phyloP scores from a whole-genome alignment of 2,113 vertebrate genomes.

The Nasalis larvatus region DNA sequence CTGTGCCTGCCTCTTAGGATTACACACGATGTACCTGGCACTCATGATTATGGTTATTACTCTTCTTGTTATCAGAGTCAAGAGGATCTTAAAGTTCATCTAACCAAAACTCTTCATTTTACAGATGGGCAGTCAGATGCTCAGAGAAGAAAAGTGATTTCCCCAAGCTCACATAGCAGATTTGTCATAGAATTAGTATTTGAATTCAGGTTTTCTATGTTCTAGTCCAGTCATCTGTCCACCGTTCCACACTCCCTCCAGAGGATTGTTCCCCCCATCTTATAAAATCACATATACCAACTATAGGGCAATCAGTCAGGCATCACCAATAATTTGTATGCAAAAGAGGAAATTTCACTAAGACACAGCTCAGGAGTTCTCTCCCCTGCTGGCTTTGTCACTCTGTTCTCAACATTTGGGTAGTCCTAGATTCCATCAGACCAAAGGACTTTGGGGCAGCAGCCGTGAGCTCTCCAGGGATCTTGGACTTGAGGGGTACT shows the following conservation, averaged over 20 bases:
- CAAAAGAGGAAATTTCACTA: not conserved
- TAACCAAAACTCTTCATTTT: not conserved
- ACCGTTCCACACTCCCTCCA: not conserved
- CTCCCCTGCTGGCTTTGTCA: not conserved
- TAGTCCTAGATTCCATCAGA: not conserved
- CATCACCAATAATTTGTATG: not conserved
- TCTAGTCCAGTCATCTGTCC: not conserved
- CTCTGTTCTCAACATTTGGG: not conserved
- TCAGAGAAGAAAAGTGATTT: not conserved
- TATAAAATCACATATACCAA: not conserved
- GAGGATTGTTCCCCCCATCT: not conserved
- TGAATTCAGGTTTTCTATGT: not conserved
- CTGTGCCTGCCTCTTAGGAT: not conserved
- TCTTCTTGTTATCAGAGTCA: not conserved
- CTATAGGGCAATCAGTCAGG: not conserved
- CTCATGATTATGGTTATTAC: not conserved
- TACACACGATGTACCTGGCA: not conserved
- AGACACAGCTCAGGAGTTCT: not conserved
- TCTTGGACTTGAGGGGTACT: not conserved
- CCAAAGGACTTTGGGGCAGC: not conserved
- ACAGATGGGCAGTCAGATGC: not conserved
- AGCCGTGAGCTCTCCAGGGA: not conserved
- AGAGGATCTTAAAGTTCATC: not conserved
- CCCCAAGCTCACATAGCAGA: not conserved
- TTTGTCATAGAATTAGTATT: not conserved